Conservation (phyloP, 2,113 vertebrate species). For the Emydura subglobosa region DNA sequence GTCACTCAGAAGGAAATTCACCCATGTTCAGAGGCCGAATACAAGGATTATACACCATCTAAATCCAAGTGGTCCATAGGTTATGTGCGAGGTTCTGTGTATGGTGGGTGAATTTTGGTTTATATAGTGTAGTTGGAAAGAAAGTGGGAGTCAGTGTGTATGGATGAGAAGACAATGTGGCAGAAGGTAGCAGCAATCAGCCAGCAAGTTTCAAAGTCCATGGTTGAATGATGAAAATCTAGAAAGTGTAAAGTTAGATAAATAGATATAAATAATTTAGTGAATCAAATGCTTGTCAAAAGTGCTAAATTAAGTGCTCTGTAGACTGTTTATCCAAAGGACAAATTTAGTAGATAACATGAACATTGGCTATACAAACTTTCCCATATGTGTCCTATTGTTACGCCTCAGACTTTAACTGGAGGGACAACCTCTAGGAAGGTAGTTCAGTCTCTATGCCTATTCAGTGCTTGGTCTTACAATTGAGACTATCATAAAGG, state of each 20-base stretch:
- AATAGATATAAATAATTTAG: not conserved
- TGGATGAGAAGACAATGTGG: not conserved
- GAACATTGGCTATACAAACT: conserved; percentile 28
- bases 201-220: conserved; percentile 1
- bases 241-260: conserved; percentile 11
- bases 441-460: not conserved
- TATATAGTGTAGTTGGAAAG: not conserved
- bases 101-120: not conserved
- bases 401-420: conserved; percentile 19
- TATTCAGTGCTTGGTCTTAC: conserved; percentile 7
- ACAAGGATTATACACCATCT: not conserved
- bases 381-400: conserved; percentile 33
- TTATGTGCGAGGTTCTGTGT: not conserved
- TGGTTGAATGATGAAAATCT: conserved; percentile 24
- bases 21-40: not conserved
- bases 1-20: not conserved
- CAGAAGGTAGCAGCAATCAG: not conserved
- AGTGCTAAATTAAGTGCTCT: not conserved
- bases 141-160: not conserved
- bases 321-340: not conserved
- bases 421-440: conserved; percentile 21
- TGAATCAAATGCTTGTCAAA: not conserved
- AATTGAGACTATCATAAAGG: conserved; percentile 4
- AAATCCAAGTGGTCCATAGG: not conserved
- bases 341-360: conserved; percentile 22